These are phyloP conservation scores for Cheilosia impressa DNA, from an alignment of 2,888 invertebrate species.

Conservation along the genomic window DNA sequence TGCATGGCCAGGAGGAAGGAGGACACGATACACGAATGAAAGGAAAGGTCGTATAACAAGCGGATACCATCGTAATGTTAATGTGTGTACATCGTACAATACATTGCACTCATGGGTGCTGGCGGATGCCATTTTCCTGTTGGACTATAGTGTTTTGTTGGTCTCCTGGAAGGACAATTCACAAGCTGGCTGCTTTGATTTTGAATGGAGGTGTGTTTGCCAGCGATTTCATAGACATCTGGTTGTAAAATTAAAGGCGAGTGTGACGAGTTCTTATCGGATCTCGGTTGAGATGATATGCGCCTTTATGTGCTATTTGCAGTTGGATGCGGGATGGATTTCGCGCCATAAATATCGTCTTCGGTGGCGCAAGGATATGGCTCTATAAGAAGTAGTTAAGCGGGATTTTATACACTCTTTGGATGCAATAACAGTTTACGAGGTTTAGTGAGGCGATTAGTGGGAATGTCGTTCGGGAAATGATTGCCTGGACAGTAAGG, in stretches of 20 bases:
- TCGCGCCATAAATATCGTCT: slow-evolving; percentile 22
- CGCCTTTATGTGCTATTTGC: slow-evolving; percentile 2
- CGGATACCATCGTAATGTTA: slow-evolving; percentile 44
- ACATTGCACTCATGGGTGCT: slow-evolving; percentile 57
- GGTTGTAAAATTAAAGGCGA: slow-evolving; percentile 54
- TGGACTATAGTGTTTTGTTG: background rate
- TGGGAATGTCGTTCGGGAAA: no score
- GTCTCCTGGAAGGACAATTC: slow-evolving; percentile 11
- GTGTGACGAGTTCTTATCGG: slow-evolving; percentile 49
- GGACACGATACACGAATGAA: background rate
- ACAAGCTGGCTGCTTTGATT: slow-evolving; percentile 5
- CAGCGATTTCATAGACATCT: slow-evolving; percentile 7
- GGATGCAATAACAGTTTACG: no score
- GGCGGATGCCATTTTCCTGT: slow-evolving; percentile 21
- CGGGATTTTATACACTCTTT: no score
- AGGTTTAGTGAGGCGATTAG: no score
- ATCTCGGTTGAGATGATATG: slow-evolving; percentile 21
- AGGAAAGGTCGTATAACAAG: slow-evolving; percentile 43
- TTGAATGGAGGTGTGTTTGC: background rate
- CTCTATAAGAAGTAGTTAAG: no score
- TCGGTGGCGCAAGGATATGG: slow-evolving; percentile 4
- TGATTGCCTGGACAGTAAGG: no score
- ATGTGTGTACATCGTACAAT: slow-evolving; percentile 14
- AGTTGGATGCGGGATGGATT: slow-evolving; percentile 11
- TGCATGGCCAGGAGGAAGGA: background rate